These are phyloP conservation scores for Pelobates cultripes DNA, from an alignment of 2,797 vertebrate genomes.

Conservation along the genomic window DNA sequence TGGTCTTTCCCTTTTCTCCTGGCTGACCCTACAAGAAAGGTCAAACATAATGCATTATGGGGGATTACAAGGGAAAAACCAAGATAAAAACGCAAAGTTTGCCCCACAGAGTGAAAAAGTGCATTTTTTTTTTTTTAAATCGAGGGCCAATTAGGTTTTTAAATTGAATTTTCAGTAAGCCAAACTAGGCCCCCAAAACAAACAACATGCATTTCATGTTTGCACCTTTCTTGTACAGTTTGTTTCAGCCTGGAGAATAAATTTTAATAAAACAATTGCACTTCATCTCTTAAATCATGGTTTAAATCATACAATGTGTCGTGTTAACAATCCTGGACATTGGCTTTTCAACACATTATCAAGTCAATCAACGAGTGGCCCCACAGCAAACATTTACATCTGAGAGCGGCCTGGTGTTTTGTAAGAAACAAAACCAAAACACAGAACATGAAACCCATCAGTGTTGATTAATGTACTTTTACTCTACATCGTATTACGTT, in stretches of 20 bases:
- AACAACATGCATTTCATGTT: conserved; percentile 99
- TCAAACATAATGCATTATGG: conserved; percentile 99
- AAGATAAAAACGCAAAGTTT: conserved; percentile 83
- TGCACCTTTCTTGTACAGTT: conserved; percentile 97
- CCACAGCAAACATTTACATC: conserved; percentile 77
- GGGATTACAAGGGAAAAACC: conserved; percentile 94
- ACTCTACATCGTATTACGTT: too few species aligned
- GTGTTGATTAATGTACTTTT: too few species aligned
- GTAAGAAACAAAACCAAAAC: conserved; percentile 54
- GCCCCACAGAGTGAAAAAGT: conserved; percentile 79
- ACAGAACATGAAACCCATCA: too few species aligned
- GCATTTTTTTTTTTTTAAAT: conserved; percentile 64
- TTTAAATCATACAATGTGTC: conserved; percentile 41
- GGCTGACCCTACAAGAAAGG: conserved; percentile 99
- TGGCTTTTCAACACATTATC: conserved; percentile 56
- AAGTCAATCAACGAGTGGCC: conserved; percentile 66
- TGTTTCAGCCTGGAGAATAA: conserved; percentile 89
- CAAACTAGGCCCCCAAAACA: conserved; percentile 88
- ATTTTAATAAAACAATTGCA: conserved; percentile 71
- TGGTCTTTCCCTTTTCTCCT: conserved; percentile 97
- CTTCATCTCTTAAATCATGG: conserved; percentile 70
- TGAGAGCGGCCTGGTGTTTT: conserved; percentile 64
- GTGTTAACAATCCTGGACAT: neutral
- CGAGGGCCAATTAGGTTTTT: conserved; percentile 77
- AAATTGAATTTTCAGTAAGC: conserved; percentile 73